Evolutionary conservation across 2,797 vertebrate genomes (phyloP).

Genomic region (Poecilia wingei): DNA sequence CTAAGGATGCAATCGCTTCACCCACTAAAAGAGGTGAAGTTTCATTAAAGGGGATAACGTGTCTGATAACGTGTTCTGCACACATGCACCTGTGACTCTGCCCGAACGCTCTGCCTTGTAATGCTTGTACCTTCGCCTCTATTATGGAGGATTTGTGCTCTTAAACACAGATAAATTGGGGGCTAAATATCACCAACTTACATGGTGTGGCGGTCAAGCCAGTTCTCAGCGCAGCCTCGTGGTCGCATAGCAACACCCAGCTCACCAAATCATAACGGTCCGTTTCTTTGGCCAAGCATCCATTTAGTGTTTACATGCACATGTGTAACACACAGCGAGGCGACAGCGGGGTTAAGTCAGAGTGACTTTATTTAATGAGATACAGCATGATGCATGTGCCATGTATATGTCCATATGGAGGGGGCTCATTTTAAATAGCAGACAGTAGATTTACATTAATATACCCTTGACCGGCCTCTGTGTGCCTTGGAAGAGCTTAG

Average conservation of each 20-base stretch:
- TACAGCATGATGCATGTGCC: conserved; percentile 42
- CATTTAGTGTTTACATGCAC: conserved; percentile 17
- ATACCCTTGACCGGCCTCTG: conserved; percentile 53
- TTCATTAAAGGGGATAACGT: conserved; percentile 12
- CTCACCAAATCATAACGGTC: conserved; percentile 37
- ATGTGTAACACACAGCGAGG: conserved; percentile 25
- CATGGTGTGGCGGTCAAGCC: conserved; percentile 24
- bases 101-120: conserved; percentile 5
- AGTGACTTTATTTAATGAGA: conserved; percentile 70
- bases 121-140: conserved; percentile 12
- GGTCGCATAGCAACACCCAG: conserved; percentile 57
- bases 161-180: conserved; percentile 36
- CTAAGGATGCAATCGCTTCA: conserved; percentile 51
- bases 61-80: conserved; percentile 10
- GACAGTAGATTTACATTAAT: conserved; percentile 66
- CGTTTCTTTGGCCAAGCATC: conserved; percentile 17
- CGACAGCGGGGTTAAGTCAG: conserved; percentile 55
- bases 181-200: conserved; percentile 43
- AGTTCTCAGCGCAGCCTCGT: conserved; percentile 24
- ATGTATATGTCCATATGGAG: conserved; percentile 38
- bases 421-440: conserved; percentile 61
- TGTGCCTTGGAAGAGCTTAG: conserved; percentile 42
- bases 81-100: conserved; percentile 19
- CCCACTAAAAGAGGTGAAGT: conserved; percentile 23
- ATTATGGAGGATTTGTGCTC: conserved; percentile 23